Conservation (phyloP, 2,888 invertebrate genomes). For the Agrenia bidenticulata region DNA sequence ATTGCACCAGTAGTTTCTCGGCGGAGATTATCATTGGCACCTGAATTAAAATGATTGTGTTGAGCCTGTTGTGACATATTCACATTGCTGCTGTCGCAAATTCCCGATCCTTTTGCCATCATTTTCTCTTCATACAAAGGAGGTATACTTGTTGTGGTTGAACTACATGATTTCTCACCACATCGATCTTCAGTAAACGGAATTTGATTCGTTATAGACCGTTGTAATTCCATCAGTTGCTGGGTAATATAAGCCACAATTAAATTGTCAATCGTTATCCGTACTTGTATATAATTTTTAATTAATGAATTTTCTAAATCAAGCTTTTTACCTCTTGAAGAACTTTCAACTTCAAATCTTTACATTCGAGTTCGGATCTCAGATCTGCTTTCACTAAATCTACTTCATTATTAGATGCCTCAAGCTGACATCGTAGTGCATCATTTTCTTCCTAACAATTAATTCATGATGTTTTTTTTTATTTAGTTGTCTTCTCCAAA, state of each 20-base stretch:
- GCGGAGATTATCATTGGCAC: background rate
- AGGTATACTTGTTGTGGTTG: background rate
- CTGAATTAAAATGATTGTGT: background rate
- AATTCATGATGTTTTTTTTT: too few relatives aligned
- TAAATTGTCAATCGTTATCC: background rate
- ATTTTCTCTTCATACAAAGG: background rate
- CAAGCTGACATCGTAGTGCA: conserved; percentile 82
- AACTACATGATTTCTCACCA: background rate
- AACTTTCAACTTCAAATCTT: conserved; percentile 79
- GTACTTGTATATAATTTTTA: too few relatives aligned
- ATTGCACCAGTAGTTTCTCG: conserved; percentile 1
- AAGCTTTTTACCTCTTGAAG: conserved; percentile 62
- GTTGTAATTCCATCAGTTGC: background rate
- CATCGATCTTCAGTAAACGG: background rate
- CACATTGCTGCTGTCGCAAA: conserved; percentile 22
- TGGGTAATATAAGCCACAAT: background rate
- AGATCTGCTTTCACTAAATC: conserved; percentile 81
- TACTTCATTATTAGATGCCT: conserved; percentile 92
- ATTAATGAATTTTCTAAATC: background rate
- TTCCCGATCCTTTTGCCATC: background rate
- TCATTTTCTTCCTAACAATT: conserved; percentile 80
- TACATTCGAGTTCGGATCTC: conserved; percentile 74
- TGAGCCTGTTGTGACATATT: background rate
- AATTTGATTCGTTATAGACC: background rate
- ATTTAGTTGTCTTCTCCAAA: too few relatives aligned